Conservation (phyloP, 1,140 invertebrate genomes). For the Brachionus koreanus region DNA sequence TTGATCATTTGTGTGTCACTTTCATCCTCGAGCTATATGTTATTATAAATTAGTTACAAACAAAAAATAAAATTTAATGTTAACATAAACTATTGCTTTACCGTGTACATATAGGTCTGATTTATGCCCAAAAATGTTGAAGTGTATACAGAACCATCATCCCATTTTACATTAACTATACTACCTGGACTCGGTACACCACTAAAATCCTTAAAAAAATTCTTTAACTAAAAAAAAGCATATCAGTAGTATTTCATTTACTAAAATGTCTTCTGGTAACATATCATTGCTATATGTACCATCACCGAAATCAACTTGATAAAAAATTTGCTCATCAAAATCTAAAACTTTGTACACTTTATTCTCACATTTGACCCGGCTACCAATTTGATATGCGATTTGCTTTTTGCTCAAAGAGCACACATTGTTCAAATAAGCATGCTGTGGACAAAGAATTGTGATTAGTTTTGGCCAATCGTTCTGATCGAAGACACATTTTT, state of each 20-base stretch:
- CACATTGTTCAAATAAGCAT: conserved; percentile 37
- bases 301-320: conserved; percentile 67
- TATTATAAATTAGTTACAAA: conserved; percentile 9
- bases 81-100: background rate
- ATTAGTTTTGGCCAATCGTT: conserved; percentile 58
- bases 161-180: conserved; percentile 44
- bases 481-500: conserved; percentile 52
- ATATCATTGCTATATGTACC: conserved; percentile 66
- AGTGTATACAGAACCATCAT: conserved; percentile 42
- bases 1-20: background rate
- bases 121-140: conserved; percentile 35
- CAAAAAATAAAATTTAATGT: background rate
- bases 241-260: background rate
- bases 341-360: conserved; percentile 64
- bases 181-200: background rate
- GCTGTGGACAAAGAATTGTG: conserved; percentile 61
- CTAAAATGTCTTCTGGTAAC: conserved; percentile 58
- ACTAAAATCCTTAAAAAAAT: background rate
- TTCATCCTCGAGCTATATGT: conserved; percentile 7
- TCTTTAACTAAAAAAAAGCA: background rate
- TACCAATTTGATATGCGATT: conserved; percentile 51
- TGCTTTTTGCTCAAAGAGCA: background rate
- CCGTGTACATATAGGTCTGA: conserved; percentile 23
- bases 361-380: conserved; percentile 62
- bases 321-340: conserved; percentile 61